phyloP scores from a whole-genome alignment of 2,888 invertebrate species.

The Piscicola geometra region DNA sequence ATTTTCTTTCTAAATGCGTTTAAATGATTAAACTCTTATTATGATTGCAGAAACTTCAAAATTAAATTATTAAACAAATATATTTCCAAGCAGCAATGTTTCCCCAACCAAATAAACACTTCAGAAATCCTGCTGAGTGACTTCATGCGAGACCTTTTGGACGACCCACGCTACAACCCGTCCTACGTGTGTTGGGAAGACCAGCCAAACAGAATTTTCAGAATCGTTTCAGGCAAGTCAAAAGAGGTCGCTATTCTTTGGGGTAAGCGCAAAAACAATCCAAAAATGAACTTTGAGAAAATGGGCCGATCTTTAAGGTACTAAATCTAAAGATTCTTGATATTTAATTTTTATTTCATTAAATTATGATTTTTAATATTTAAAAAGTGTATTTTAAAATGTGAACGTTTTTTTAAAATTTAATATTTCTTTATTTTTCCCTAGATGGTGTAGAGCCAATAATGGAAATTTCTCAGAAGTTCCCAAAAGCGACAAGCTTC shows the following conservation, averaged over 20 bases:
- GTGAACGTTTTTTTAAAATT: neutral
- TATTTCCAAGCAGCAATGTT: no score
- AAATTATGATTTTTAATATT: no score
- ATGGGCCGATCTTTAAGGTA: slow-evolving; percentile 70
- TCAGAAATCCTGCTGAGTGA: slow-evolving; percentile 39
- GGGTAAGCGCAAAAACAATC: slow-evolving; percentile 79
- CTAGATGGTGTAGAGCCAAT: slow-evolving; percentile 38
- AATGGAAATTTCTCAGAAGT: slow-evolving; percentile 52
- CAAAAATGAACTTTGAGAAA: slow-evolving; percentile 86
- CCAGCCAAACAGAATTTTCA: slow-evolving; percentile 74
- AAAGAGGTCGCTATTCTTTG: slow-evolving; percentile 79
- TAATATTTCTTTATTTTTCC: neutral
- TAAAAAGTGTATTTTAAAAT: neutral
- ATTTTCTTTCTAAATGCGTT: no score
- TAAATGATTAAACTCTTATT: no score
- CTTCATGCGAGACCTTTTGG: slow-evolving; percentile 39
- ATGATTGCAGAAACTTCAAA: no score
- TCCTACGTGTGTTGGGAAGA: slow-evolving; percentile 39
- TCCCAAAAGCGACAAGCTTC: slow-evolving; percentile 51
- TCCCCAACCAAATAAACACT: no score
- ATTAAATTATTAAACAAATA: no score
- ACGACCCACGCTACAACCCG: slow-evolving; percentile 37
- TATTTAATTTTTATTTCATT: no score
- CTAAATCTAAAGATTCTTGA: no score
- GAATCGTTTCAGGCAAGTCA: slow-evolving; percentile 70